These are phyloP conservation scores for Sapayoa aenigma DNA, from an alignment of 2,113 vertebrate species.

Conservation along the genomic window DNA sequence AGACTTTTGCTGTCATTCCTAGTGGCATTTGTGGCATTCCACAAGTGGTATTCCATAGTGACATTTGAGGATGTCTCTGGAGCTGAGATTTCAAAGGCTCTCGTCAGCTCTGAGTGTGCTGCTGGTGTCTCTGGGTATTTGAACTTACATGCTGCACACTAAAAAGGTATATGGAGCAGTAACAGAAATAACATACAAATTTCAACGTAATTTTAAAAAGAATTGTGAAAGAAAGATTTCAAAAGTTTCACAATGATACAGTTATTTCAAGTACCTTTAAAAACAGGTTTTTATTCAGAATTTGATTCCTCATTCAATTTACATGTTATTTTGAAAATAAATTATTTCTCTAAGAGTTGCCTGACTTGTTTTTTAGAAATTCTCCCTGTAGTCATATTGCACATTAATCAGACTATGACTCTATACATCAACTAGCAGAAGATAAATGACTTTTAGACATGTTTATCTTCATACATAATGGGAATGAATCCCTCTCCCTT, in stretches of 20 bases:
- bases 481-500: background rate
- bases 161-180: background rate
- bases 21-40: background rate
- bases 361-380: slow-evolving; percentile 6
- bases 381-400: background rate
- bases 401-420: slow-evolving; percentile 23
- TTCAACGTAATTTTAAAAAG: background rate
- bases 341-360: background rate
- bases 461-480: background rate
- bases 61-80: background rate
- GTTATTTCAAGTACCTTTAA: background rate
- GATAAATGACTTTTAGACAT: background rate
- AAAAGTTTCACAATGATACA: background rate
- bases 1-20: background rate
- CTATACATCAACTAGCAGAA: background rate
- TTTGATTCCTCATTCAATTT: background rate
- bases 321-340: background rate
- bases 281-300: background rate
- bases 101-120: background rate
- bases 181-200: background rate
- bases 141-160: background rate
- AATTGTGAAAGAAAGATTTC: background rate
- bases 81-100: background rate
- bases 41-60: background rate
- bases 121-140: background rate